Percentiles rank a stretch among this genome's conserved stretches.
phyloP scores from a whole-genome alignment of 2,888 invertebrate species.

The Panzeria rudis region DNA sequence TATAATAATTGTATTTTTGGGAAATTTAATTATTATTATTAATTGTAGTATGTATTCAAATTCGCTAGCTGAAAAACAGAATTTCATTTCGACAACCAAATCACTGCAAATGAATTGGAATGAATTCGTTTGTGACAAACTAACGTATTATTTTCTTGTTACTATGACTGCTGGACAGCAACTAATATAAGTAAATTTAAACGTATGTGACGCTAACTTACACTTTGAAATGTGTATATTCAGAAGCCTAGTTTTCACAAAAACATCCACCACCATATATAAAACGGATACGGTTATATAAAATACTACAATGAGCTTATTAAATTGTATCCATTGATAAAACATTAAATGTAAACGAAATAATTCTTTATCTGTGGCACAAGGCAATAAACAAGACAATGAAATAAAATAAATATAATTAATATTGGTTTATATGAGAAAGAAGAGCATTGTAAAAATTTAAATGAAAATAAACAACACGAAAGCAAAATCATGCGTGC shows the following conservation, averaged over 20 bases:
- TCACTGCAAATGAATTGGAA: too few species aligned
- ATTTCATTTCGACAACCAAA: too few species aligned
- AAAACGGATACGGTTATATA: background rate
- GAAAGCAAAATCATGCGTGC: constrained; percentile 28
- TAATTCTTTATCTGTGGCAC: background rate
- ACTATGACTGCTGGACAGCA: background rate
- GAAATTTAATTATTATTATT: too few species aligned
- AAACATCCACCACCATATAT: background rate
- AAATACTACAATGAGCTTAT: background rate
- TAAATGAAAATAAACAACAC: background rate
- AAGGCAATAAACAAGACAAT: constrained; percentile 13
- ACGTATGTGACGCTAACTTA: background rate
- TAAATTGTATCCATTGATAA: background rate
- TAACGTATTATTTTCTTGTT: background rate
- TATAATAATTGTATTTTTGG: too few species aligned
- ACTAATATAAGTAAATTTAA: background rate
- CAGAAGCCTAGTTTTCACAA: background rate
- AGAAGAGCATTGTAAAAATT: constrained; percentile 3
- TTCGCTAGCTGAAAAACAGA: too few species aligned
- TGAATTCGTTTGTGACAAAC: too few species aligned
- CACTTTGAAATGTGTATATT: background rate
- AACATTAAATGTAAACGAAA: background rate
- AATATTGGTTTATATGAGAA: background rate
- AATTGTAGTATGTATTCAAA: too few species aligned
- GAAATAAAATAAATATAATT: constrained; percentile 10